phyloP scores from a whole-genome alignment of 2,113 vertebrate species.

The Xyrauchen texanus region DNA sequence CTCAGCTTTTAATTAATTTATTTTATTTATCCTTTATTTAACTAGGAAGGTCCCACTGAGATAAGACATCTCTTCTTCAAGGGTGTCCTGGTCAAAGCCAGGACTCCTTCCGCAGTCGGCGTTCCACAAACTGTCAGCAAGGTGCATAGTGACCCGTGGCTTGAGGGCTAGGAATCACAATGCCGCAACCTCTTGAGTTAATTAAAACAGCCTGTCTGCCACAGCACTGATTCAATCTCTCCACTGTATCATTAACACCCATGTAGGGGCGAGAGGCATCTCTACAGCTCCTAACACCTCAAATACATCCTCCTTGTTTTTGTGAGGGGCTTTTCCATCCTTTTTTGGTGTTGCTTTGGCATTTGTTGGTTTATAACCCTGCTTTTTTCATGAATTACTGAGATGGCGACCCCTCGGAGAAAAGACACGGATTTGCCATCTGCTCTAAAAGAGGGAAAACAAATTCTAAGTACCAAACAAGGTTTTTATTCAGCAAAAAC shows the following conservation, averaged over 20 bases:
- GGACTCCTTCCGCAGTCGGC: too few species aligned
- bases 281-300: neutral
- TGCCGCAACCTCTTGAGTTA: slow-evolving; percentile 22
- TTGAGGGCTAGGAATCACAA: slow-evolving; percentile 2
- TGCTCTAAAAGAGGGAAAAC: slow-evolving; percentile 58
- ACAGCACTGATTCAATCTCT: slow-evolving; percentile 13
- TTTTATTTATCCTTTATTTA: too few species aligned
- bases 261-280: neutral
- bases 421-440: slow-evolving; percentile 67
- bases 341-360: slow-evolving; percentile 50
- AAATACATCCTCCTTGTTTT: neutral
- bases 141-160: neutral
- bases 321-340: too few species aligned
- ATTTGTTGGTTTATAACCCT: slow-evolving; percentile 62
- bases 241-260: slow-evolving; percentile 9
- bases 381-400: slow-evolving; percentile 64
- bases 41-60: too few species aligned
- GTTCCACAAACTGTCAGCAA: slow-evolving; percentile 13
- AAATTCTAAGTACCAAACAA: neutral
- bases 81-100: too few species aligned
- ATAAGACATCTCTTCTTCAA: too few species aligned
- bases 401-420: slow-evolving; percentile 50
- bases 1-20: too few species aligned
- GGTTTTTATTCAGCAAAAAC: neutral
- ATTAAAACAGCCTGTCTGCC: slow-evolving; percentile 33